A percentile compares a stretch with the other conserved stretches of the same genome.
phyloP scores from a whole-genome alignment of 2,113 vertebrate species.

The Austrofundulus limnaeus region DNA sequence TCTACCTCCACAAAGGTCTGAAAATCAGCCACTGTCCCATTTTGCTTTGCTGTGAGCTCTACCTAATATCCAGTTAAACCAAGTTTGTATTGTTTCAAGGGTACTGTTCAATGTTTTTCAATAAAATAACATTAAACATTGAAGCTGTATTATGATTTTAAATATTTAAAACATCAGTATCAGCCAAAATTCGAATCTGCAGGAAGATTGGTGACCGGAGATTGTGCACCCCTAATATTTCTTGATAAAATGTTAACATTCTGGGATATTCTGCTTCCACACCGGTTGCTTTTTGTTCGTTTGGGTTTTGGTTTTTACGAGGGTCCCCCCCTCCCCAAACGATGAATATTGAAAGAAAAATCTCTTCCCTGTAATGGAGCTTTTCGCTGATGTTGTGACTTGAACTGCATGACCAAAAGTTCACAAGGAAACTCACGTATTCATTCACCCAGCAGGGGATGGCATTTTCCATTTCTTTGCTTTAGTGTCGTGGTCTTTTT shows the following conservation, averaged over 20 bases:
- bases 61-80: no score
- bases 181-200: no score
- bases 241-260: conserved; percentile 27
- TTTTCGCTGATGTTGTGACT: conserved; percentile 54
- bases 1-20: no score
- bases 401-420: conserved; percentile 34
- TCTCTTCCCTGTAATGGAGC: conserved; percentile 29
- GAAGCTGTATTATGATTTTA: no score
- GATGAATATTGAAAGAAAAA: conserved; percentile 48
- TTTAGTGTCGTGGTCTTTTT: conserved; percentile 53
- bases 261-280: conserved; percentile 14
- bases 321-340: background rate
- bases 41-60: no score
- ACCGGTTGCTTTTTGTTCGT: conserved; percentile 12
- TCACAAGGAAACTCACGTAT: conserved; percentile 47
- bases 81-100: no score
- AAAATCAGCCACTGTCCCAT: no score
- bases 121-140: no score
- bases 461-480: conserved; percentile 65
- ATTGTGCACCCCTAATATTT: no score
- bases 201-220: no score
- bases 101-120: no score
- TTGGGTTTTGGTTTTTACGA: conserved; percentile 1
- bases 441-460: conserved; percentile 62
- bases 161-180: no score